These are phyloP conservation scores for Gambusia affinis DNA, from an alignment of 2,113 vertebrate species.

Conservation along the genomic window DNA sequence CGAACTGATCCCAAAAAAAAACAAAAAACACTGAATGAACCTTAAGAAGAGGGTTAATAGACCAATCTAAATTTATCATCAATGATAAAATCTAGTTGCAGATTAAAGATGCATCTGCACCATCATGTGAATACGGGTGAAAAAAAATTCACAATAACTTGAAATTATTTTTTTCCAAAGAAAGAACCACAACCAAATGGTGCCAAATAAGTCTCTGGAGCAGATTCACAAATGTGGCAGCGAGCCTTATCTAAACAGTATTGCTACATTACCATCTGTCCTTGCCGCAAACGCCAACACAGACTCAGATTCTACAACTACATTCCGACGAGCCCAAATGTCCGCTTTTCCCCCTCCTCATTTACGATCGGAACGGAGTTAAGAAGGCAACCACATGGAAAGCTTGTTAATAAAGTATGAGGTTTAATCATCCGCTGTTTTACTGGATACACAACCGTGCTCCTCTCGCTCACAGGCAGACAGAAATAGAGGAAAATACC, in stretches of 20 bases:
- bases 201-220: constrained; percentile 44
- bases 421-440: constrained; percentile 58
- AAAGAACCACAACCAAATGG: constrained; percentile 23
- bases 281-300: constrained; percentile 54
- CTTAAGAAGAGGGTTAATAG: constrained; percentile 14
- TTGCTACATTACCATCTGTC: constrained; percentile 64
- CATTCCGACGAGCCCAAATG: constrained; percentile 47
- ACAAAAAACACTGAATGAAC: constrained; percentile 35
- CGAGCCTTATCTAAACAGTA: constrained; percentile 41
- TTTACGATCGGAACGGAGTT: constrained; percentile 35
- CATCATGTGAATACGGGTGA: not conserved
- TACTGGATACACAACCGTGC: constrained; percentile 17
- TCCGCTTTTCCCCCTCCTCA: constrained; percentile 10
- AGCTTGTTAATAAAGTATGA: constrained; percentile 60
- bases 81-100: constrained; percentile 21
- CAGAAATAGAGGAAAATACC: constrained; percentile 34
- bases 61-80: constrained; percentile 3
- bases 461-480: constrained; percentile 23
- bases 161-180: constrained; percentile 16
- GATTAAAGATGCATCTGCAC: constrained; percentile 24
- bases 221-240: constrained; percentile 56
- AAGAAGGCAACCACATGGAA: constrained; percentile 34
- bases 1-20: constrained; percentile 14
- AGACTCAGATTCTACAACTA: constrained; percentile 37
- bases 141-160: constrained; percentile 3